Percentiles rank a stretch among this genome's conserved stretches.
Evolutionary conservation across 2,888 invertebrate genomes (phyloP).

Genomic region (Abrostola triplasia): DNA sequence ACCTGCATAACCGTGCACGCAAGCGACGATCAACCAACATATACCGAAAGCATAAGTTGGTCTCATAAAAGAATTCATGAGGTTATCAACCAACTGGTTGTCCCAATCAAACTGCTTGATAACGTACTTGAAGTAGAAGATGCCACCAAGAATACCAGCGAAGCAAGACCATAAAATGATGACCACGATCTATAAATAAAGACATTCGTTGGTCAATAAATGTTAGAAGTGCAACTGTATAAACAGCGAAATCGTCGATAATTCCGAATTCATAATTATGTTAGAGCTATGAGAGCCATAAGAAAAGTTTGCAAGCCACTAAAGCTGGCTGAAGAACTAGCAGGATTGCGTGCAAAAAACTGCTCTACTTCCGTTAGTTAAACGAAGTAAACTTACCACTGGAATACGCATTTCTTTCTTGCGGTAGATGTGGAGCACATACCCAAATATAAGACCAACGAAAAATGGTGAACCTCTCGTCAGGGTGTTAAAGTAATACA

Average conservation of each 20-base stretch:
- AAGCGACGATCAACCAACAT: slow-evolving; percentile 72
- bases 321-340: background rate
- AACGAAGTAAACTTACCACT: slow-evolving; percentile 55
- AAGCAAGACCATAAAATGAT: slow-evolving; percentile 34
- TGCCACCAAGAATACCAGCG: slow-evolving; percentile 25
- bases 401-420: slow-evolving; percentile 56
- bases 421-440: slow-evolving; percentile 61
- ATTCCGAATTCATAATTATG: background rate
- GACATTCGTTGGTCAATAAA: background rate
- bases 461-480: slow-evolving; percentile 68
- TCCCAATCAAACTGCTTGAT: slow-evolving; percentile 41
- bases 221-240: background rate
- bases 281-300: too few species aligned
- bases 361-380: background rate
- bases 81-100: slow-evolving; percentile 45
- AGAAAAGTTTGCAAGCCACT: background rate
- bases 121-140: slow-evolving; percentile 37
- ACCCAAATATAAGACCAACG: slow-evolving; percentile 71
- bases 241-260: background rate
- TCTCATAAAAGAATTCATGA: slow-evolving; percentile 64
- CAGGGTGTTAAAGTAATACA: slow-evolving; percentile 67
- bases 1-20: slow-evolving; percentile 70
- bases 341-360: background rate
- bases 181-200: slow-evolving; percentile 30
- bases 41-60: slow-evolving; percentile 67